phyloP scores from a whole-genome alignment of 2,113 vertebrate genomes.

The Cololabis saira region DNA sequence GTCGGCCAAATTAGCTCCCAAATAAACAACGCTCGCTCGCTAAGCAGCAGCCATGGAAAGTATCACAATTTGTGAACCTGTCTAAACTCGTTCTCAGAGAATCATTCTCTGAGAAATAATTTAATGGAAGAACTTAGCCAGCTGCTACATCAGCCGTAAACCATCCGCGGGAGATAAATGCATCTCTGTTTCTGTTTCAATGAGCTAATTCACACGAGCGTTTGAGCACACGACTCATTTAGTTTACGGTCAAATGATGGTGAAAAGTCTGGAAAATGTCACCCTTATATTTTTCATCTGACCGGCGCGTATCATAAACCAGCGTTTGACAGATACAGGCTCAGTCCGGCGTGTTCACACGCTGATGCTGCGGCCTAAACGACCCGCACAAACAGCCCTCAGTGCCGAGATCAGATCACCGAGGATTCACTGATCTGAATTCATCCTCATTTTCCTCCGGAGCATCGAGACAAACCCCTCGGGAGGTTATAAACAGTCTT shows the following conservation, averaged over 20 bases:
- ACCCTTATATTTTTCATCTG: slow-evolving; percentile 69
- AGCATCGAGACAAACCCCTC: too few relatives aligned
- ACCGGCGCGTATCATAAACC: slow-evolving; percentile 70
- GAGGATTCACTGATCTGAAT: not conserved
- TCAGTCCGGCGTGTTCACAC: slow-evolving; percentile 49
- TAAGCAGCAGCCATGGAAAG: slow-evolving; percentile 81
- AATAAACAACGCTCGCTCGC: slow-evolving; percentile 61
- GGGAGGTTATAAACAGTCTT: too few relatives aligned
- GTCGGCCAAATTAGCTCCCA: slow-evolving; percentile 87
- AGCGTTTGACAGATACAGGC: slow-evolving; percentile 51
- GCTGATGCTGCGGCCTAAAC: slow-evolving; percentile 10
- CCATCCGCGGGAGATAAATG: slow-evolving; percentile 72
- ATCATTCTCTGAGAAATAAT: slow-evolving; percentile 71
- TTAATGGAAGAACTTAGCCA: slow-evolving; percentile 78
- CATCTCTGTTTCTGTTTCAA: slow-evolving; percentile 79
- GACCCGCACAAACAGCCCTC: not conserved
- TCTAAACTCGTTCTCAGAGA: slow-evolving; percentile 68
- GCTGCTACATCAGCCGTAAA: slow-evolving; percentile 75
- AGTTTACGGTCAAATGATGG: slow-evolving; percentile 70
- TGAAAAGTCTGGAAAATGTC: slow-evolving; percentile 78
- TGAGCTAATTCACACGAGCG: slow-evolving; percentile 79
- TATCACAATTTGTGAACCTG: slow-evolving; percentile 74
- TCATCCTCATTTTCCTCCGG: not conserved
- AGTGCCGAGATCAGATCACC: not conserved
- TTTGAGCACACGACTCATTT: slow-evolving; percentile 66